phyloP scores from a whole-genome alignment of 2,888 invertebrate genomes.

The Ariolimax columbianus region DNA sequence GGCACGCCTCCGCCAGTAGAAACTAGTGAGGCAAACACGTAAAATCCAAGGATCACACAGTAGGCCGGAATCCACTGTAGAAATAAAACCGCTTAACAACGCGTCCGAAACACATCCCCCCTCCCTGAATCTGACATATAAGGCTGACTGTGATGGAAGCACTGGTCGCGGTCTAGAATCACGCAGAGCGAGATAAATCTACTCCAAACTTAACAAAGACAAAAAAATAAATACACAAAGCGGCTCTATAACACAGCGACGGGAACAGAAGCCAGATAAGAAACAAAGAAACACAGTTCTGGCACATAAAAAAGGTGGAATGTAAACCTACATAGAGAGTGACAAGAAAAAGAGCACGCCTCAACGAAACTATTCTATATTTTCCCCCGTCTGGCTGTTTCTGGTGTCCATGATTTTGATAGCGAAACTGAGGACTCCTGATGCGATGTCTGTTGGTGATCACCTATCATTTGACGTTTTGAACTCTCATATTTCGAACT shows the following conservation, averaged over 20 bases:
- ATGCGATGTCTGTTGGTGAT: constrained; percentile 38
- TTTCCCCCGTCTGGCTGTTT: constrained; percentile 17
- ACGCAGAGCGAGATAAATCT: neutral
- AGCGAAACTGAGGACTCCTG: constrained; percentile 26
- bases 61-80: no score
- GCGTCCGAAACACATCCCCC: no score
- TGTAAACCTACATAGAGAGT: constrained; percentile 30
- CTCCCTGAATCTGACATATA: neutral
- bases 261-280: constrained; percentile 28
- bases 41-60: no score
- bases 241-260: neutral
- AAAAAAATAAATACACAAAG: neutral
- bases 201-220: neutral
- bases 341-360: constrained; percentile 34
- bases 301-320: constrained; percentile 23
- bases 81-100: no score
- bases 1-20: no score
- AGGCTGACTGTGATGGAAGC: neutral
- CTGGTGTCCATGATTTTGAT: constrained; percentile 34
- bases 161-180: neutral
- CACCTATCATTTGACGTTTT: constrained; percentile 43
- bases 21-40: no score
- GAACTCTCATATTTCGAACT: constrained; percentile 43
- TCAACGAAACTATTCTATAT: constrained; percentile 28
- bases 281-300: constrained; percentile 27